These are phyloP conservation scores for Tinea pellionella DNA, from an alignment of 2,888 invertebrate species.

Conservation along the genomic window DNA sequence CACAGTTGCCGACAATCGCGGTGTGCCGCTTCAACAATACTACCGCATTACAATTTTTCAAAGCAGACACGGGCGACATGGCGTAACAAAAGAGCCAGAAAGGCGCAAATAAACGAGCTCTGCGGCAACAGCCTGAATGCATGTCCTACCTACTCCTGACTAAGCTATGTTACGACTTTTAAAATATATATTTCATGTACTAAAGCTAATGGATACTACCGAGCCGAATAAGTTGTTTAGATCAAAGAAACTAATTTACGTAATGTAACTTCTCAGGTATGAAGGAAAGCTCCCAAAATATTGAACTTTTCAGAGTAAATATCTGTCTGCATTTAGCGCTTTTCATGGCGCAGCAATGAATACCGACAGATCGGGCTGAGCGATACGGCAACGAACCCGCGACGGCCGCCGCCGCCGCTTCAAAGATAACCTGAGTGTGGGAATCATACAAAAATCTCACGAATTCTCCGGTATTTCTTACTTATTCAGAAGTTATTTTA, in stretches of 20 bases:
- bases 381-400: conserved; percentile 36
- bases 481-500: neutral
- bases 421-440: neutral
- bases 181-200: neutral
- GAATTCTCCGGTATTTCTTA: neutral
- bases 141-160: conserved; percentile 28
- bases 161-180: neutral
- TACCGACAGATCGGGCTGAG: conserved; percentile 53
- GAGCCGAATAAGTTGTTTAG: neutral
- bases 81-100: conserved; percentile 63
- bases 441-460: neutral
- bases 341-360: conserved; percentile 50
- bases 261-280: conserved; percentile 55
- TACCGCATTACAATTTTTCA: conserved; percentile 65
- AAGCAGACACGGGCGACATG: conserved; percentile 61
- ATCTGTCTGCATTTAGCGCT: conserved; percentile 53
- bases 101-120: conserved; percentile 64
- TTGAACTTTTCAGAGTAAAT: conserved; percentile 29
- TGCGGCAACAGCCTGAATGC: conserved; percentile 45
- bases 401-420: neutral
- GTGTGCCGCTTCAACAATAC: conserved; percentile 52
- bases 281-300: conserved; percentile 49
- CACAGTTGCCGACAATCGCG: conserved; percentile 35
- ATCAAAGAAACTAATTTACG: conserved; percentile 45
- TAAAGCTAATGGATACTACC: neutral